Evolutionary conservation across 2,113 vertebrate species (phyloP).

Genomic region (Probosciger aterrimus): DNA sequence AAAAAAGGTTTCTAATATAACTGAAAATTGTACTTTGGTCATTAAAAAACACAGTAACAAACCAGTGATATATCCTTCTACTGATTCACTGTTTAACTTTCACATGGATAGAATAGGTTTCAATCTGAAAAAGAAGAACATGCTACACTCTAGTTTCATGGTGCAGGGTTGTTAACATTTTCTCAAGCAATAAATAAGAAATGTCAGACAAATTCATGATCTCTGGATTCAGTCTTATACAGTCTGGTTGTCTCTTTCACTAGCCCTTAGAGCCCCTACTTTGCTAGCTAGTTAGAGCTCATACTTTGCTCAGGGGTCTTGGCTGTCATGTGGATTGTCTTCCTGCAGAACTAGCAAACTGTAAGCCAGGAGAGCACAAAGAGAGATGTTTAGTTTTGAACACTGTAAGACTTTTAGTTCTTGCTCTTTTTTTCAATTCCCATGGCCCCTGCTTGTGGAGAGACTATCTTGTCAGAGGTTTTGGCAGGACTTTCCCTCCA

Average conservation of each 20-base stretch:
- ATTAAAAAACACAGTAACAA: background rate
- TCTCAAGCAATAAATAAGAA: background rate
- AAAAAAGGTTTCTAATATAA: background rate
- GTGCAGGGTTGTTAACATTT: background rate
- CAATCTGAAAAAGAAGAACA: background rate
- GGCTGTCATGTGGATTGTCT: fast-evolving
- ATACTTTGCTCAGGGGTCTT: background rate
- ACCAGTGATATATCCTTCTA: background rate
- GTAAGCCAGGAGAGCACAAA: background rate
- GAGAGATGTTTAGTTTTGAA: background rate
- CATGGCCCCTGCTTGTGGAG: background rate
- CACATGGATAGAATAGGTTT: background rate
- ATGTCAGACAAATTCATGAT: background rate
- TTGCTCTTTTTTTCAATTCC: background rate
- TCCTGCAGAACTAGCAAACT: background rate
- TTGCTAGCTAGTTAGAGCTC: background rate
- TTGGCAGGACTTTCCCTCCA: background rate
- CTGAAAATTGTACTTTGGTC: background rate
- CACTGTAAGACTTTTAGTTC: background rate
- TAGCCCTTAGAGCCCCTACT: background rate
- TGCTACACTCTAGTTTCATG: background rate
- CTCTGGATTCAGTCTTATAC: background rate
- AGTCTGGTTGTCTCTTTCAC: background rate
- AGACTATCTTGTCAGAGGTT: background rate
- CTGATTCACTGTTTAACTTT: background rate